Evolutionary conservation across 92 coral and sea anemone species (phyloP), one percentile per base, ranked within the genome.

Genomic region (Pocillopora meandrina): DNA sequence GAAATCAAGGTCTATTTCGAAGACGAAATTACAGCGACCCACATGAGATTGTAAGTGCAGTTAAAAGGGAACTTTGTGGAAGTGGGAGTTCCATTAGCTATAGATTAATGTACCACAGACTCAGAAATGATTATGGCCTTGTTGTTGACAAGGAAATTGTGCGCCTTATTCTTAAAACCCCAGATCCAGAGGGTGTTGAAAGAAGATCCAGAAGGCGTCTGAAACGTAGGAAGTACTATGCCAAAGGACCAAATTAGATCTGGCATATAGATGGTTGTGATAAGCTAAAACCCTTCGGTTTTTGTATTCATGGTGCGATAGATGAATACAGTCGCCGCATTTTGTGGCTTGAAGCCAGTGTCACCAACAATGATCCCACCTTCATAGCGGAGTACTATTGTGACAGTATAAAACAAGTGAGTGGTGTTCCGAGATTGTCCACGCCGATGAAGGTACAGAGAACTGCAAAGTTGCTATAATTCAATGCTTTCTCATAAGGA

Each of bases 41-140:
- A 59, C 62, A 77, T 56, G 82, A 77, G 65, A 56, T 85, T 65
- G 69, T 78, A 76, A 20, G 74, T 66, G 77, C 76, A 61, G 77
- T 77, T 76, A 84, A 85, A 69, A 59, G 70, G 52, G 89, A 85
- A 77, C 59, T 85, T 68, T 61, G 55, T 49, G 69, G 84, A 66
- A 85, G 84, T 62, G 79, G 89, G 58, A 71, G 72, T 33, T 57
- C 67, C 71, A 56, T 78, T 12, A 84, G 89, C 35, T 85, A 85
- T 23, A 34, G 75, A 71, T 49, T 71, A 12, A 71, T 71, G 75
- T 13, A 21, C n/a, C 75, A 71, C 42, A 71, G 52, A 16, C 52
- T 71, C 52, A 71, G 75, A 23, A 71, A 71, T 71, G 75, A 71
- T 49, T 71, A 71, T 71, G 75, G 75, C 20, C 75, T 71, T 71